Conservation (phyloP, 2,113 vertebrate genomes). For the Anser cygnoides region DNA sequence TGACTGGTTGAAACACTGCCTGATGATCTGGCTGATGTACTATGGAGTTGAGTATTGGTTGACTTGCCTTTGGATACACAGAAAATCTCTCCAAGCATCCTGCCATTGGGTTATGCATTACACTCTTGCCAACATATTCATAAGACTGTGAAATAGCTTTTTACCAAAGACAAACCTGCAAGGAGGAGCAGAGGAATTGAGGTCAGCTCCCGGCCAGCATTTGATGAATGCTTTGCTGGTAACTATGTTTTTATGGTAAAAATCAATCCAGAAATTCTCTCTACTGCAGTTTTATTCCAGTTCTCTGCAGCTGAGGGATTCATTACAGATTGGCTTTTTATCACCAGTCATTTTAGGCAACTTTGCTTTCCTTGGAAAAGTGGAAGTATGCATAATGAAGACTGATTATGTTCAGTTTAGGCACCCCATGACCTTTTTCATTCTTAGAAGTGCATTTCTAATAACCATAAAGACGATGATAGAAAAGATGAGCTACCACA, state of each 20-base stretch:
- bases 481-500: not conserved
- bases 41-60: not conserved
- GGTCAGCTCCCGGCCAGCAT: slow-evolving; percentile 44
- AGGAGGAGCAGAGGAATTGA: slow-evolving; percentile 53
- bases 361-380: slow-evolving; percentile 32
- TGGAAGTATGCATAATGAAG: not conserved
- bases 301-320: slow-evolving; percentile 39
- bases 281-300: slow-evolving; percentile 21
- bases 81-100: slow-evolving; percentile 28
- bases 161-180: slow-evolving; percentile 45
- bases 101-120: slow-evolving; percentile 20
- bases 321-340: slow-evolving; percentile 38
- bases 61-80: not conserved
- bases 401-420: not conserved
- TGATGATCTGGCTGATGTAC: not conserved
- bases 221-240: slow-evolving; percentile 43
- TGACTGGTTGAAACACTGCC: not conserved
- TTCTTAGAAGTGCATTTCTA: not conserved
- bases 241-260: slow-evolving; percentile 50
- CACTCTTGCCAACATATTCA: slow-evolving; percentile 32
- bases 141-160: slow-evolving; percentile 61
- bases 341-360: slow-evolving; percentile 33
- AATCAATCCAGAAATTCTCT: slow-evolving; percentile 56
- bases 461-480: not conserved
- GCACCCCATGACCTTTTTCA: not conserved